Percentiles rank a stretch among this genome's conserved stretches.
Evolutionary conservation across 1,140 invertebrate species (phyloP).

Genomic region (Aphelenchoides besseyi): DNA sequence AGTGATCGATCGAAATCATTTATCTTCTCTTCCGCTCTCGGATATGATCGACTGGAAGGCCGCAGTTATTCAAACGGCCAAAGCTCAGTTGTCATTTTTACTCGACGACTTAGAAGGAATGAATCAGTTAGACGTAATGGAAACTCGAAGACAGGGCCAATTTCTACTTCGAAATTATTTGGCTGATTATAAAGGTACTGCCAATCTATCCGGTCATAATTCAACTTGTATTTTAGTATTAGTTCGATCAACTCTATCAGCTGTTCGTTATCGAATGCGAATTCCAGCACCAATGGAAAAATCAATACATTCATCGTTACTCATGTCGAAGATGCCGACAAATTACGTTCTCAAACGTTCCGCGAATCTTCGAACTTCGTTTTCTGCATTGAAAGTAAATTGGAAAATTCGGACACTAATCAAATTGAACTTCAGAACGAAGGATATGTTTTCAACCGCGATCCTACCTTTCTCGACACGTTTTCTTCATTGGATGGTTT

Average conservation of each 20-base stretch:
- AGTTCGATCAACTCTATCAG: constrained; percentile 24
- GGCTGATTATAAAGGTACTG: constrained; percentile 31
- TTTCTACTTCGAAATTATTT: constrained; percentile 68
- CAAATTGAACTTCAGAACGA: constrained; percentile 47
- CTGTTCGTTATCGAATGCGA: constrained; percentile 65
- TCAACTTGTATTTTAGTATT: constrained; percentile 5
- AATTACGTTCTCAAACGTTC: constrained; percentile 77
- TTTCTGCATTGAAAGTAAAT: constrained; percentile 72
- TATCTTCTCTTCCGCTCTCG: constrained; percentile 72
- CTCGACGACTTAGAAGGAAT: constrained; percentile 84
- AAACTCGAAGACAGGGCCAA: constrained; percentile 76
- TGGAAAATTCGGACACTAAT: constrained; percentile 91
- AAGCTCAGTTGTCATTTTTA: constrained; percentile 81
- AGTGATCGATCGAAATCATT: constrained; percentile 74
- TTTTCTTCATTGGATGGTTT: not conserved
- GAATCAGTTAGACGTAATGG: constrained; percentile 78
- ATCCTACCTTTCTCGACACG: constrained; percentile 11
- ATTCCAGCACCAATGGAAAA: constrained; percentile 70
- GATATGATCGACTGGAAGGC: constrained; percentile 84
- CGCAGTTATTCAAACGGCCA: constrained; percentile 76
- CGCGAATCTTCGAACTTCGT: constrained; percentile 32
- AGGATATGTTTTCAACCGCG: not conserved
- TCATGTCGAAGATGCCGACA: constrained; percentile 58
- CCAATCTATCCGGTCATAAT: too few relatives aligned
- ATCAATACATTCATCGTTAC: constrained; percentile 7